Evolutionary conservation across 1,140 invertebrate species (phyloP), one percentile per base, ranked within the genome.

Genomic region (Leptinotarsa lineolata): DNA sequence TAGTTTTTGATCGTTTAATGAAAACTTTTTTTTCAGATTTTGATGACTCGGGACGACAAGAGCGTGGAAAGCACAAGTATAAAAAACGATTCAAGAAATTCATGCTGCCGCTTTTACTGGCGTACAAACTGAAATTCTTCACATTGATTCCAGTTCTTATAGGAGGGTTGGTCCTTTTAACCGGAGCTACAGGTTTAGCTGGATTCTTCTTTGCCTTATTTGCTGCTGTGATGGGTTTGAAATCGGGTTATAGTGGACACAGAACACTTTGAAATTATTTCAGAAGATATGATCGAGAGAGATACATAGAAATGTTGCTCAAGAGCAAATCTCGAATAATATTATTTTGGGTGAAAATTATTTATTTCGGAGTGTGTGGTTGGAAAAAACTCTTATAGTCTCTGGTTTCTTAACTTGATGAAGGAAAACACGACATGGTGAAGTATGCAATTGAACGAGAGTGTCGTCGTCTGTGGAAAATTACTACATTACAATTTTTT

Each of bases 161-260:
- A 76, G 91, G 91, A 21, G 92, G 91, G 13, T 81, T 94, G 24
- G 86, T 93, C 1, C 85, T 95, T 11, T 83, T 95, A 21, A 89
- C 92, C 1, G 92, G 91, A 64, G 91, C 92, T 2, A 93, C 93
- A 5, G 90, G 92, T 8, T 83, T 94, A 46, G 93, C 92, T 16
- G 93, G 93, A 73, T 94, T 95, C 85, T 95, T 95, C 86, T 95
- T 94, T 82, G 92, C 93, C 2, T 83, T 95, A 2, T 95, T 95
- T 79, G 91, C 89, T 0, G 87, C 89, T 3, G 88, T 88, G 2
- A 85, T 91, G 72, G 88, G 84, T 64, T 72, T 84, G 11, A 85
- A 84, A 75, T 72, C 72, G 48, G 75, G 76, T 39, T 70, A 77
- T 70, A 71, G 75, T 13, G 44, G 72, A 45, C 65, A 73, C 73